Evolutionary conservation across 2,888 invertebrate genomes (phyloP).

Genomic region (Venusia cambrica): DNA sequence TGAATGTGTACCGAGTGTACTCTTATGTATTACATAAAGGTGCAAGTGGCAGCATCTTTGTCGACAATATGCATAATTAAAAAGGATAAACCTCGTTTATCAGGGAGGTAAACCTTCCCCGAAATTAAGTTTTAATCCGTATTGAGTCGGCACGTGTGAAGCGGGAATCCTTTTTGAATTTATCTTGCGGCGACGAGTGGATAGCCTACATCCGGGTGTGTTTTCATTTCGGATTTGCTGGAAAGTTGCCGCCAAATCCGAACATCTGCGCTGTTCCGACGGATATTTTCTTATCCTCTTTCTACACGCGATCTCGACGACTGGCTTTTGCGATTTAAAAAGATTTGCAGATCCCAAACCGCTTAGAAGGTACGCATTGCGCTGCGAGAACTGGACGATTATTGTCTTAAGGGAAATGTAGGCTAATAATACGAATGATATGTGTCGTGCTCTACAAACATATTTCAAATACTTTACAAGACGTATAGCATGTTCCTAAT

Average conservation of each 20-base stretch:
- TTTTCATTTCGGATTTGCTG: conserved; percentile 78
- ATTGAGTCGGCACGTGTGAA: conserved; percentile 67
- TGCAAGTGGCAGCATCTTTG: conserved; percentile 37
- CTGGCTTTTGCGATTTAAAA: conserved; percentile 79
- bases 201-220: conserved; percentile 69
- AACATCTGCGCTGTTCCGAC: conserved; percentile 67
- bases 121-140: conserved; percentile 72
- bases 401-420: conserved; percentile 22
- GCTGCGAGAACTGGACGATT: conserved; percentile 44
- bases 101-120: conserved; percentile 56
- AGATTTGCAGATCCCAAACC: conserved; percentile 70
- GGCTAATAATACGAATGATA: conserved; percentile 1
- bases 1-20: too few relatives aligned
- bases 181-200: conserved; percentile 59
- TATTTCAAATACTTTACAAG: too few relatives aligned
- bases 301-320: conserved; percentile 72
- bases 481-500: too few relatives aligned
- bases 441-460: too few relatives aligned
- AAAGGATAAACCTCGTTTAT: conserved; percentile 62
- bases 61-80: conserved; percentile 59
- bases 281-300: conserved; percentile 74
- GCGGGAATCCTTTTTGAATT: conserved; percentile 68
- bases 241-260: conserved; percentile 70
- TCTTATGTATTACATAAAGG: too few relatives aligned
- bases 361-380: conserved; percentile 54